Evolutionary conservation across 2,113 vertebrate species (phyloP), one percentile per base, ranked within the genome.

Genomic region (Butorides virescens): DNA sequence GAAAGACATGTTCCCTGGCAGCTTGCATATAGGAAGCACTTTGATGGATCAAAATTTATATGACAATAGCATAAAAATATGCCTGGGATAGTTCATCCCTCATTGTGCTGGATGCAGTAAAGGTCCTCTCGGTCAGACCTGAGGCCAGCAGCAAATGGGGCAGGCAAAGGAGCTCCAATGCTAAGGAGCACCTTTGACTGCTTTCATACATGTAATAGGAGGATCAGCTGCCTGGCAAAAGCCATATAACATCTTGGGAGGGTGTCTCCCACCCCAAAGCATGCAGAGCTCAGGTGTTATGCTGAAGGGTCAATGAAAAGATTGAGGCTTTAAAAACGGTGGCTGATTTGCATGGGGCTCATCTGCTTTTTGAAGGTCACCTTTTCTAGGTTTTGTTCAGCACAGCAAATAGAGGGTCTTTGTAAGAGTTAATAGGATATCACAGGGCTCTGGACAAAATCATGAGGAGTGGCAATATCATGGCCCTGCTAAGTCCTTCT

Each of bases 401-500:
- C 29, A 73, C 53, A 68, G 49, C 15, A 75, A 36, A 14, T 3
- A 8, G 8, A 67, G 20, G 4, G 16, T 7, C 46, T 74, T 23
- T 20, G 55, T 4, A n/a, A 59, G 32, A 36, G 46, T 50, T n/a
- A 34, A 20, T 4, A 21, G 80, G 27, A 5, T 42, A 18, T 46
- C 46, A 21, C 15, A 81, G n/a, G 22, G 76, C 25, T 94, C 63
- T 46, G 30, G 59, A 37, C 32, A 70, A 80, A 95, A 20, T 13
- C 25, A 53, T 0, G 9, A 87, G 50, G 56, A 62, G 1, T 16
- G 61, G 53, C 63, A 83, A 16, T 16, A 55, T 5, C 0, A 0
- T 63, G 74, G 12, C 34, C 37, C 16, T 39, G 7, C 34, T 53
- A 52, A 90, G 84, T 22, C 65, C n/a, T 65, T 42, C 17, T 86